phyloP scores from a whole-genome alignment of 2,888 invertebrate genomes.

The Silvanus unidentatus region DNA sequence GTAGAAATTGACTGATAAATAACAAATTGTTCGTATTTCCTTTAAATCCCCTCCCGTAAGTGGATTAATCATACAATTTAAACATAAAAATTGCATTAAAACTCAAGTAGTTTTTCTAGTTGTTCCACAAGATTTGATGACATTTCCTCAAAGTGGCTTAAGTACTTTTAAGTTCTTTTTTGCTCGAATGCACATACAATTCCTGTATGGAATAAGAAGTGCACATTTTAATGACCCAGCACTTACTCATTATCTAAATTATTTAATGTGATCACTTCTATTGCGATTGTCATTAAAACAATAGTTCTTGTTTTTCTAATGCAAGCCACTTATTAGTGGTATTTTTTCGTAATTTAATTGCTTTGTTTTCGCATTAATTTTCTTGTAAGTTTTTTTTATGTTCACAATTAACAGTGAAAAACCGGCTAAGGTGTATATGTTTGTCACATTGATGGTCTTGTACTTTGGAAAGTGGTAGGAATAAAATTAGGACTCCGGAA shows the following conservation, averaged over 20 bases:
- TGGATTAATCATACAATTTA: constrained; percentile 4
- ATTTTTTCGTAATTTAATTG: background rate
- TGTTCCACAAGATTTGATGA: constrained; percentile 21
- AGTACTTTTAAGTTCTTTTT: constrained; percentile 6
- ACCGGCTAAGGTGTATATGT: too few relatives aligned
- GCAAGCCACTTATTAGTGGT: background rate
- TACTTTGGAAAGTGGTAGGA: too few relatives aligned
- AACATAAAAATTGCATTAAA: constrained; percentile 40
- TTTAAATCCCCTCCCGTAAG: background rate
- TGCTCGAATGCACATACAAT: too few relatives aligned
- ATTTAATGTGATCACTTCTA: constrained; percentile 2
- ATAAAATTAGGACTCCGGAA: too few relatives aligned
- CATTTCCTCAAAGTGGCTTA: too few relatives aligned
- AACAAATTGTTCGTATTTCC: background rate
- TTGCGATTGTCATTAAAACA: constrained; percentile 2
- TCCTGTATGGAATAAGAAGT: background rate
- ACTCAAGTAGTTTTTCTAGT: constrained; percentile 37
- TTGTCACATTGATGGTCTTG: too few relatives aligned
- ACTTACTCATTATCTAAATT: constrained; percentile 2
- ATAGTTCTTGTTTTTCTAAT: constrained; percentile 1
- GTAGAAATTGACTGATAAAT: background rate
- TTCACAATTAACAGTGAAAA: too few relatives aligned
- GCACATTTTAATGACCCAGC: background rate
- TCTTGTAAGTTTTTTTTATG: too few relatives aligned
- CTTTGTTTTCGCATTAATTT: background rate